These are phyloP conservation scores for Perca flavescens DNA, from an alignment of 2,113 vertebrate genomes.

Conservation along the genomic window DNA sequence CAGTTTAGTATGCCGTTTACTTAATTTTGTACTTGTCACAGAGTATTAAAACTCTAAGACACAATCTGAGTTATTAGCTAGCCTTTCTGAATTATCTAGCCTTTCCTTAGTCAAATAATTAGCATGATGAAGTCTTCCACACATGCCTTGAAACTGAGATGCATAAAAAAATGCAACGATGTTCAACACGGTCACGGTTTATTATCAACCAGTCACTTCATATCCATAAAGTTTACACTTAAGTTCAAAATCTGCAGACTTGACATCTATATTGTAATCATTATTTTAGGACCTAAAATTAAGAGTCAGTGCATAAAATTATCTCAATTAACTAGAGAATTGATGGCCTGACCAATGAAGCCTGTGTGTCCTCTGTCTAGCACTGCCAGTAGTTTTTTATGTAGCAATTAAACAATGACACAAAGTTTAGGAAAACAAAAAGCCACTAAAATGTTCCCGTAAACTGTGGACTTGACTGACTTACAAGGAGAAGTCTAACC, in stretches of 20 bases:
- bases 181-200: constrained; percentile 39
- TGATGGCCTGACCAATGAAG: constrained; percentile 15
- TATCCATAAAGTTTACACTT: constrained; percentile 4
- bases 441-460: neutral
- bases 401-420: constrained; percentile 1
- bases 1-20: constrained; percentile 69
- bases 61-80: constrained; percentile 70
- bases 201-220: constrained; percentile 12
- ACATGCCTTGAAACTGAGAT: constrained; percentile 65
- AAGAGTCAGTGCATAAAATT: neutral
- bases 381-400: constrained; percentile 29
- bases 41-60: constrained; percentile 62
- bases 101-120: constrained; percentile 63
- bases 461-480: constrained; percentile 14
- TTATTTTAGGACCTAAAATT: constrained; percentile 13
- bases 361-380: constrained; percentile 1
- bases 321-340: neutral
- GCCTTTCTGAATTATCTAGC: constrained; percentile 66
- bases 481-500: constrained; percentile 17
- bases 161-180: constrained; percentile 54
- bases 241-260: constrained; percentile 15
- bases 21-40: constrained; percentile 68
- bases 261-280: neutral
- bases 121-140: constrained; percentile 78
- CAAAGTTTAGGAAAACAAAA: neutral